Conservation (phyloP, 2,888 invertebrate species). For the Galeruca laticollis region DNA sequence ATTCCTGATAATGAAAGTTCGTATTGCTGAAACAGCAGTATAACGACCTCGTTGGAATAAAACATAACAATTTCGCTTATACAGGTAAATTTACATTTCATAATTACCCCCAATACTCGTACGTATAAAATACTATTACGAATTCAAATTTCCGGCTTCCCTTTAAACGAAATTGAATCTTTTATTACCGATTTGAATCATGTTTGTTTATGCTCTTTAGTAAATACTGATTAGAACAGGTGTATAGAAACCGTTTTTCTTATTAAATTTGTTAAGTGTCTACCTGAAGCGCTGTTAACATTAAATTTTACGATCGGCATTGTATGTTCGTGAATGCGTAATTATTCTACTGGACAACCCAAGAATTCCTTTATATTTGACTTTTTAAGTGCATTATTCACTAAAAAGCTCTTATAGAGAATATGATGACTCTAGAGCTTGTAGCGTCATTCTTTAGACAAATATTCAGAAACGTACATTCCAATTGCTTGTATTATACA, state of each 20-base stretch:
- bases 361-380: neutral
- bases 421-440: too few species aligned
- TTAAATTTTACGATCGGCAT: neutral
- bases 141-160: conserved; percentile 7
- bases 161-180: neutral
- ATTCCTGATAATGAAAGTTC: too few species aligned
- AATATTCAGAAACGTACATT: too few species aligned
- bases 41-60: too few species aligned
- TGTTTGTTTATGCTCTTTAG: neutral
- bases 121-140: neutral
- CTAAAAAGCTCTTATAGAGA: too few species aligned
- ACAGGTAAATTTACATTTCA: too few species aligned
- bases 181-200: neutral
- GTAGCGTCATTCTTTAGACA: too few species aligned
- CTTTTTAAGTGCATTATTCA: neutral
- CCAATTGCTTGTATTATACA: too few species aligned
- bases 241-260: neutral
- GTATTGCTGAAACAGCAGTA: too few species aligned
- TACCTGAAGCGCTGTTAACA: neutral
- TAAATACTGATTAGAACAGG: conserved; percentile 7
- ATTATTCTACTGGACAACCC: neutral
- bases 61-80: too few species aligned
- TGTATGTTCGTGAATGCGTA: neutral
- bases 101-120: neutral
- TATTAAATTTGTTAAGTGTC: neutral